Base-by-base conservation (phyloP, 2,888 invertebrate species). In the Nowickia ferox region DNA sequence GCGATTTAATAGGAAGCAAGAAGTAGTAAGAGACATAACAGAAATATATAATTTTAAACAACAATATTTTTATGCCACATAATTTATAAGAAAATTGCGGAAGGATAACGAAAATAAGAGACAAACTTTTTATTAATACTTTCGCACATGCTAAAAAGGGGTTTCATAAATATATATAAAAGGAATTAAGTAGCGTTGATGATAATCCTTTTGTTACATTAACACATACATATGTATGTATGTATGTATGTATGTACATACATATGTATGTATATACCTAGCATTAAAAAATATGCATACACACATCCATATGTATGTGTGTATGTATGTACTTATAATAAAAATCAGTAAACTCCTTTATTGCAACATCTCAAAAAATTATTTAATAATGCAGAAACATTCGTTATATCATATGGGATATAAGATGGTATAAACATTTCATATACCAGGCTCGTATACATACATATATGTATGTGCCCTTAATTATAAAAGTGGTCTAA, bases 31-130 rank as follows among this genome's bases (percentile, higher is more conserved):
- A 53, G n/a, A 13, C 48, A 42, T 44, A 9, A 59, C 15, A 68
- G 9, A 68, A 48, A 30, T 65, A 44, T 22, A 40, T 42, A 9
- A 48, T 30, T 44, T 48, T 22, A 75, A 68, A 46, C 57, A 55
- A 13, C 19, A 76, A 22, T 71, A 53, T 38, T 69, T 30, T 68
- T 61, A 48, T 55, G 63, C 17, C 38, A 68, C 66, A 78, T 59
- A 19, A 61, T 78, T 65, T 10, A 53, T 30, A 53, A 69, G 6
- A 42, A 61, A 48, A 51, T 13, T 59, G 38, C 17, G 17, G 40
- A 68, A 53, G 53, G 53, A 61, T 53, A 65, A 61, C 17, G 1
- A 17, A 38, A 22, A 48, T 53, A 77, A 59, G 59, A 40, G 38
- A n/a, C 11, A 22, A 38, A 44, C 2, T 63, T 44, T 1, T n/a